Evolutionary conservation across 1,140 invertebrate genomes (phyloP).

Genomic region (Calliopsis andreniformis): DNA sequence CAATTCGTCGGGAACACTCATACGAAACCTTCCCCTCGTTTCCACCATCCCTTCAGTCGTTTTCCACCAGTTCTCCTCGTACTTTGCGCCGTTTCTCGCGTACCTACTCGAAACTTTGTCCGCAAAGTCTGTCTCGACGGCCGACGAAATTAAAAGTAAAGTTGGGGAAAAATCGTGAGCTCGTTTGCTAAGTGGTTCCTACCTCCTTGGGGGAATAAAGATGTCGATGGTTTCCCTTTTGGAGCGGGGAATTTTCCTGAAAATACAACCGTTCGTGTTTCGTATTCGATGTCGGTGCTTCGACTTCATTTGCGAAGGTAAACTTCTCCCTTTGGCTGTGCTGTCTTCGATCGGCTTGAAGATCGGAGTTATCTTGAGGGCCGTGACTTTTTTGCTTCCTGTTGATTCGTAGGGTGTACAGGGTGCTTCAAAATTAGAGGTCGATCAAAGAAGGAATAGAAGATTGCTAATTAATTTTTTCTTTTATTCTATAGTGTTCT

Average conservation of each 20-base stretch:
- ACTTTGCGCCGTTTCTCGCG: conserved; percentile 30
- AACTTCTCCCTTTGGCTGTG: no score
- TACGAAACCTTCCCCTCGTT: conserved; percentile 23
- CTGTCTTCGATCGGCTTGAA: no score
- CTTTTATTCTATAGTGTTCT: no score
- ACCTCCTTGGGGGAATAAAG: conserved; percentile 4
- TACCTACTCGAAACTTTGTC: conserved; percentile 51
- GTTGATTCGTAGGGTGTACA: no score
- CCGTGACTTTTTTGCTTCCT: no score
- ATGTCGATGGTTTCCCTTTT: neutral
- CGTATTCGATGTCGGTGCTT: no score
- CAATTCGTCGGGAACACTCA: conserved; percentile 18
- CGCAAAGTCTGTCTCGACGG: conserved; percentile 35
- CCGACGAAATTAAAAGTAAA: conserved; percentile 41
- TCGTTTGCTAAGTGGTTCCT: conserved; percentile 23
- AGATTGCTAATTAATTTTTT: no score
- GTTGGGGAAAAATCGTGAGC: conserved; percentile 29
- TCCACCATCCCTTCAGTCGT: neutral
- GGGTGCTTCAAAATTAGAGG: no score
- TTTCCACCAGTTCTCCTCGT: conserved; percentile 4
- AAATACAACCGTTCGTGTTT: neutral
- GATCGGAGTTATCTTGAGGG: no score
- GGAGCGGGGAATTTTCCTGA: neutral
- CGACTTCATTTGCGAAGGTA: no score
- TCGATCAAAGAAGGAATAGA: no score